Evolutionary conservation across 2,888 invertebrate genomes (phyloP), one percentile per base, ranked within the genome.

Genomic region (Sabellastarte sp.): DNA sequence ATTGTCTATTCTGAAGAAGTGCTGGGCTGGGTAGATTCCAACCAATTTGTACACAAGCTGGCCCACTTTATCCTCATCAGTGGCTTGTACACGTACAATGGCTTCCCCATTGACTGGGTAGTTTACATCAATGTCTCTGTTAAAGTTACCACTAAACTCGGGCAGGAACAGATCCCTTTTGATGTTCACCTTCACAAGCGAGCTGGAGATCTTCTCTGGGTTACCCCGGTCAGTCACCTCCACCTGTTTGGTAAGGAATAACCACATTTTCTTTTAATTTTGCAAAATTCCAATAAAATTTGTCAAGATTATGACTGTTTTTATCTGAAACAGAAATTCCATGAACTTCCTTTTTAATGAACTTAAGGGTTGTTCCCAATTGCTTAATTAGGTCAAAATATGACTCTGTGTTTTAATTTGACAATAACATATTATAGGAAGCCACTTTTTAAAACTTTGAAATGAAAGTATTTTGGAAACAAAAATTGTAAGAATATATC

Each of bases 101-200:
- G 29, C 64, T 53, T 63, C 50, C 29, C 70, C 72, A 29, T 70
- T 73, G 1, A 65, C 65, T 15, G 65, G 63, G 20, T 65, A 73
- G 58, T 76, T 65, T 5, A 69, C 76, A 26, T 61, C 51, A n/a
- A 77, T 65, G 30, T 66, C 65, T 4, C 63, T 52, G 28, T 63
- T 59, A 55, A 66, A 70, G 31, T 61, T 64, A 4, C 64, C 57
- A 66, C 69, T 60, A 15, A 79, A 77, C 28, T 66, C 59, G 2
- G 79, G 79, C 41, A 70, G 67, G 59, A 66, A 75, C 32, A 69
- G 62, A 61, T 76, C 75, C 5, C 79, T 63, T 2, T 71, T 60
- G 1, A 80, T 76, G 59, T 67, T 73, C 32, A 80, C 72, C 15
- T 63, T 66, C 2, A 78, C 76, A 1, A 67, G 65, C 3, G 75